Evolutionary conservation across 1,140 invertebrate genomes (phyloP).

Genomic region (Eubasilissa regina): DNA sequence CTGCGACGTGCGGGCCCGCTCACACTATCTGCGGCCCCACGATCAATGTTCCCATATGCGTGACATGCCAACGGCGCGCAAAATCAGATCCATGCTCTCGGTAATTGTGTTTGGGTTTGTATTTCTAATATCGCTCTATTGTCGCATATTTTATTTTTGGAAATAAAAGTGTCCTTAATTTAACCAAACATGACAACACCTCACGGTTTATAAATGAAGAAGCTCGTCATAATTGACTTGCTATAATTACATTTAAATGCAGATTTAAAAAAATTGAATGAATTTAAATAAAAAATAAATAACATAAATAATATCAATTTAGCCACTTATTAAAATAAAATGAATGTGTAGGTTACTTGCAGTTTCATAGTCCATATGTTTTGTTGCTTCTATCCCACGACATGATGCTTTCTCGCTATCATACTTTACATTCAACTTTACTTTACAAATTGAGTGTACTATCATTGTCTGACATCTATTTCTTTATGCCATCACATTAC

Average conservation of each 20-base stretch:
- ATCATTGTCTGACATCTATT: conserved; percentile 1
- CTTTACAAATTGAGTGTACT: neutral
- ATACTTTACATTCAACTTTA: neutral
- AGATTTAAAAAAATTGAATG: neutral
- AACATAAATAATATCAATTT: neutral
- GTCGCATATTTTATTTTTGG: conserved; percentile 52
- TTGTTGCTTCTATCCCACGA: conserved; percentile 17
- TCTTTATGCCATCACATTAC: neutral
- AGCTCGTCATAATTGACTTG: too few species aligned
- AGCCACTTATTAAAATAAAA: neutral
- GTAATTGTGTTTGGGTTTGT: conserved; percentile 61
- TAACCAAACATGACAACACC: conserved; percentile 34
- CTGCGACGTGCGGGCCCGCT: conserved; percentile 63
- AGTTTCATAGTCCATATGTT: conserved; percentile 13
- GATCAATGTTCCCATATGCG: conserved; percentile 50
- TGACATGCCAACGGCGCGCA: conserved; percentile 52
- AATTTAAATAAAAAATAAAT: neutral
- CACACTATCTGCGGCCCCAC: conserved; percentile 40
- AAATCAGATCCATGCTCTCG: conserved; percentile 57
- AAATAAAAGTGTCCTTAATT: conserved; percentile 50
- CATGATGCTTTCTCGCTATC: conserved; percentile 17
- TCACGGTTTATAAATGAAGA: neutral
- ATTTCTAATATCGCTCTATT: conserved; percentile 61
- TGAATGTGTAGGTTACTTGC: neutral
- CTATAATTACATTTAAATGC: neutral